Evolutionary conservation across 2,113 vertebrate species (phyloP), one percentile per base, ranked within the genome.

Genomic region (Archilochus colubris): DNA sequence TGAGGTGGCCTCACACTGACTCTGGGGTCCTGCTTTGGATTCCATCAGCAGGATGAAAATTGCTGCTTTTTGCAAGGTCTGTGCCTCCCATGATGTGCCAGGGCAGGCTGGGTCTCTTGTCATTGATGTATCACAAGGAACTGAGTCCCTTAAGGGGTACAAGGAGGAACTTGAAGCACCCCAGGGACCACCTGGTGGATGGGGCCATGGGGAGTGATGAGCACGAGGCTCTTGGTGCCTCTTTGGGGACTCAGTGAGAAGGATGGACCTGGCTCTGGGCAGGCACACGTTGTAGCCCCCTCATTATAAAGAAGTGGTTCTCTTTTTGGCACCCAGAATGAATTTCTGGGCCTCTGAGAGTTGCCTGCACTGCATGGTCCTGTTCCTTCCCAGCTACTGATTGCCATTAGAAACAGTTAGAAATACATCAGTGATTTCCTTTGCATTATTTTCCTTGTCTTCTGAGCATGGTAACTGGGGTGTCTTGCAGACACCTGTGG

Each of bases 241-340:
- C n/a, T n/a, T 0, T 58, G 63, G 46, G 43, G n/a, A 33, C 30
- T 61, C 17, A 12, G 50, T 12, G 68, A 76, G 68, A 62, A 74
- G 69, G 61, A 31, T 0, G 3, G 53, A 50, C n/a, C 28, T n/a
- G 14, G 0, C 12, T 14, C 36, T 25, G 72, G 54, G 51, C n/a
- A 31, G 15, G 12, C 10, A 0, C 19, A 55, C 2, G 0, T 27
- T 46, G 24, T 21, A 54, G n/a, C 25, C 21, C 23, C 55, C 20
- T 11, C 7, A 3, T 40, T 38, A 53, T 33, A 50, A 48, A 27
- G 24, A 54, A 79, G 74, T 17, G 4, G 6, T n/a, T 61, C 78
- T 36, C 40, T 14, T 72, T 7, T 33, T 44, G 63, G 44, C 43
- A 63, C 18, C 62, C 38, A 33, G 51, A 40, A 28, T 54, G 72